Evolutionary conservation across 2,888 invertebrate genomes (phyloP).

Genomic region (Noctua janthina): DNA sequence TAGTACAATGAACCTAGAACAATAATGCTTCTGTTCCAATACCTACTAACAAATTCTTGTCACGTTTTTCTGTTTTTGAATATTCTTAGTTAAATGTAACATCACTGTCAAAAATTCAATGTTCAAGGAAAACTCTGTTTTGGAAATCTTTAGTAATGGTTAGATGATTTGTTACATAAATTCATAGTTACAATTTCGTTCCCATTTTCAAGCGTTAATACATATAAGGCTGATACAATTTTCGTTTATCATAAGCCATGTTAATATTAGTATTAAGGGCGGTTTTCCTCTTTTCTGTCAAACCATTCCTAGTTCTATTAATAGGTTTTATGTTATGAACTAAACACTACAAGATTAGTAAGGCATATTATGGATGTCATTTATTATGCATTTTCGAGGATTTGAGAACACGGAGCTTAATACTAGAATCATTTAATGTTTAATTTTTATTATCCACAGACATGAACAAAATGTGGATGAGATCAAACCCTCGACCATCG

Average conservation of each 20-base stretch:
- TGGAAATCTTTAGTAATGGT: neutral
- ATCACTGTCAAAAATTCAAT: neutral
- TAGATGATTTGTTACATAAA: neutral
- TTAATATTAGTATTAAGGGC: neutral
- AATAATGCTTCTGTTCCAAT: neutral
- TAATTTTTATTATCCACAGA: slow-evolving; percentile 70
- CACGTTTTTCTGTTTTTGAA: neutral
- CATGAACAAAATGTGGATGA: slow-evolving; percentile 87
- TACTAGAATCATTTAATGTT: neutral
- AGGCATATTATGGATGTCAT: neutral
- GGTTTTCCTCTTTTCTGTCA: neutral
- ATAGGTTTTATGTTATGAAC: neutral
- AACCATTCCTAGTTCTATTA: neutral
- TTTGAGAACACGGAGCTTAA: neutral
- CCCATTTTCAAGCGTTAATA: neutral
- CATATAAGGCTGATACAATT: neutral
- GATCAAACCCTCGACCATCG: slow-evolving; percentile 88
- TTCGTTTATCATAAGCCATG: neutral
- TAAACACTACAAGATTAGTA: neutral
- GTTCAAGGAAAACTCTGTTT: neutral
- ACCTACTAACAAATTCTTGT: neutral
- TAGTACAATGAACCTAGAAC: neutral
- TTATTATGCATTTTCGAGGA: neutral
- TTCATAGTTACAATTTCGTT: neutral
- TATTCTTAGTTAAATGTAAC: neutral